Base-by-base conservation (phyloP, 2,113 vertebrate species). In the Marmota flaviventris region DNA sequence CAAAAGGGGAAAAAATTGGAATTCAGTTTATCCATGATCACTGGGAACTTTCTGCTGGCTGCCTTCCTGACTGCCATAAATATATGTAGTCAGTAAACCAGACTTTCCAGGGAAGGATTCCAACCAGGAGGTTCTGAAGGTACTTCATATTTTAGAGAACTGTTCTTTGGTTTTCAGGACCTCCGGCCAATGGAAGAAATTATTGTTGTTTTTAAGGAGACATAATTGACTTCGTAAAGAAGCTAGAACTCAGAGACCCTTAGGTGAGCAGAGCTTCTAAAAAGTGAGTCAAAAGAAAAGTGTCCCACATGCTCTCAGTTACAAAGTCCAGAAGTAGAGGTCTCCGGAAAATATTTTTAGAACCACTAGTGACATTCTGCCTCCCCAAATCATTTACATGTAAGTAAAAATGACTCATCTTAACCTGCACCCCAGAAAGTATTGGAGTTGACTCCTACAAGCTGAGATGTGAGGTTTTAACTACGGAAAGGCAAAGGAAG, bases 41-140 rank as follows among this genome's bases (percentile, higher is more conserved):
- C n/a, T 51, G 65, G 72, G 84, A 45, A 58, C 25, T 27, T 67
- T 87, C 95, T 85, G 39, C 81, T 96, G 87, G 91, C 81, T 96
- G 92, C 72, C 32, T 93, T 65, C 13, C 82, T 88, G 75, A 85
- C 65, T 73, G 87, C 82, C 14, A 34, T 92, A 89, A 97, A 96
- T 48, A 83, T 4, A 6, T 58, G 70, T 9, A 72, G 18, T 86
- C n/a, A 85, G 72, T 10, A 12, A 78, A 93, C 82, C 87, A 96
- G 91, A 29, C 37, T 93, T 95, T 97, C 83, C 89, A 78, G 2
- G 78, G 91, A 93, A 89, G 82, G 82, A n/a, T 51, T 96, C 81
- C 91, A 93, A 75, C 81, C 56, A 65, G 63, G 61, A 61, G 85
- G 79, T 79, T 86, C 17, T 78, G 48, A 85, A 89, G 13, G 34